Conservation (phyloP, 1,140 invertebrate genomes). For the Macrobrachium nipponense region DNA sequence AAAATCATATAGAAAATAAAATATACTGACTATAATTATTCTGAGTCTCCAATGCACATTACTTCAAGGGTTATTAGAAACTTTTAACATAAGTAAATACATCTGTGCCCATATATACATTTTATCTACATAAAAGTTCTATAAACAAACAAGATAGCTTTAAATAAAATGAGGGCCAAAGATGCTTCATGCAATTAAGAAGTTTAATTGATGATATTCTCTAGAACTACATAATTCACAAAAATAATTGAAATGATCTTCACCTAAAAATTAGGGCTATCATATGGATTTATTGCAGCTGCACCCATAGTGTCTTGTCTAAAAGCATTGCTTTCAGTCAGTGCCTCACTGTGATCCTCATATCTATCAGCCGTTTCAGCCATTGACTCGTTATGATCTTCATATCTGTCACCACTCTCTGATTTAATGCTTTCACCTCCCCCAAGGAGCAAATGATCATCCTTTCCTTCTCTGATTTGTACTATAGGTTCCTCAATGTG, state of each 20-base stretch:
- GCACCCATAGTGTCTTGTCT: neutral
- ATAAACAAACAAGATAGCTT: no score
- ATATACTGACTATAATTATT: no score
- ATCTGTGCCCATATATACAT: neutral
- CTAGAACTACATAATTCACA: neutral
- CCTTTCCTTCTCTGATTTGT: conserved; percentile 60
- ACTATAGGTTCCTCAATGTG: conserved; percentile 61
- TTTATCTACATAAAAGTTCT: neutral
- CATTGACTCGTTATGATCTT: no score
- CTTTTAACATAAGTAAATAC: neutral
- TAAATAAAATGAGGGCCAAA: no score
- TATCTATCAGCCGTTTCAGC: no score
- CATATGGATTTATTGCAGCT: conserved; percentile 45
- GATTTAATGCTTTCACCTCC: conserved; percentile 21
- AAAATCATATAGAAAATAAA: no score
- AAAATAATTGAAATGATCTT: neutral
- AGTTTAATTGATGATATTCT: no score
- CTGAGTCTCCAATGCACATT: no score
- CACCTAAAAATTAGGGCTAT: conserved; percentile 44
- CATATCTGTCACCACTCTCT: conserved; percentile 25
- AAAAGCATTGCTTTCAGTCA: no score
- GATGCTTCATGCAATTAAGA: no score
- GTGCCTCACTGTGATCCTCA: no score
- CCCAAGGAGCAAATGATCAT: conserved; percentile 24
- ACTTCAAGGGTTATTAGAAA: neutral